These are phyloP conservation scores for Clarias gariepinus DNA, from an alignment of 2,113 vertebrate genomes.

Conservation along the genomic window DNA sequence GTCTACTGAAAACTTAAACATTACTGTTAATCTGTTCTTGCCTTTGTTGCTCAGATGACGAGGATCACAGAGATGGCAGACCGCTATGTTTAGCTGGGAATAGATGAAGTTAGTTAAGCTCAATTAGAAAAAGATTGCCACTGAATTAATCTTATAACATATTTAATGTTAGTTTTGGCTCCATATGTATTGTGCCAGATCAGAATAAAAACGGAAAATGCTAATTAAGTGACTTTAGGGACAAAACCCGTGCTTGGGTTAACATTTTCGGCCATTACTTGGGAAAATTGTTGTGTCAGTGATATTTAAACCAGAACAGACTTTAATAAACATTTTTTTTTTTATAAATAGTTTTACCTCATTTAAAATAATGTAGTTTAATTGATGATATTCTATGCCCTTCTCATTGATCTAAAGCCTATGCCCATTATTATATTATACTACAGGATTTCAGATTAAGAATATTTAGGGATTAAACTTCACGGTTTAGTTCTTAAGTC, in stretches of 20 bases:
- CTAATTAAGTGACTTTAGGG: neutral
- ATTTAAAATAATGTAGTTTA: neutral
- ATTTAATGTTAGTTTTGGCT: neutral
- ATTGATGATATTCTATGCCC: neutral
- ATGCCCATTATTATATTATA: neutral
- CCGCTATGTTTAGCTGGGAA: conserved; percentile 19
- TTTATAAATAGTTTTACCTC: neutral
- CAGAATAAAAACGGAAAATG: neutral
- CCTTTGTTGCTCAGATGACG: neutral
- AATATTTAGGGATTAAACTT: neutral
- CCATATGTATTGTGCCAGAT: neutral
- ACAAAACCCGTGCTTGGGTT: neutral
- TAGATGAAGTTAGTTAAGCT: neutral
- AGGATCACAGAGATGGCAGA: conserved; percentile 14
- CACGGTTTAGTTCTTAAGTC: neutral
- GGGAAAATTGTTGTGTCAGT: neutral
- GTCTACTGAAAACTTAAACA: conserved; percentile 31
- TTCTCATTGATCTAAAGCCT: neutral
- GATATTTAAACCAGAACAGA: neutral
- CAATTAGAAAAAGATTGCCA: neutral
- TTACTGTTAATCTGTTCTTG: conserved; percentile 36
- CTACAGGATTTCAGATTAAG: neutral
- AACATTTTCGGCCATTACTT: neutral
- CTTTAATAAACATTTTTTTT: too few relatives aligned
- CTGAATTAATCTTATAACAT: conserved; percentile 2